Conservation (phyloP, 2,888 invertebrate species). For the Minunthozetes semirufus region DNA sequence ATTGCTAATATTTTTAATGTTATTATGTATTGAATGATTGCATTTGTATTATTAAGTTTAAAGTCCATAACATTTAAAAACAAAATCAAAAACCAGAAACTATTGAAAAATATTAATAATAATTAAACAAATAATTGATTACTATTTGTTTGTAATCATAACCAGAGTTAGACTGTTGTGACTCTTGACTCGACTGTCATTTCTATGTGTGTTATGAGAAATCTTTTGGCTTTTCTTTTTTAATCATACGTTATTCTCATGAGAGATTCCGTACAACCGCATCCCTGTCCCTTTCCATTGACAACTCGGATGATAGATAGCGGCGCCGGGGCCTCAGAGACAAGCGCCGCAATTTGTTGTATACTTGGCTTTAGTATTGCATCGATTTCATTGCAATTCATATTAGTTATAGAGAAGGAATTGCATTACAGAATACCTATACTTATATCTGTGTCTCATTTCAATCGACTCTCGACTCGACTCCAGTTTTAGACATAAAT, state of each 20-base stretch:
- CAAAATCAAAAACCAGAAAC: too few species aligned
- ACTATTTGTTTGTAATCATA: background rate
- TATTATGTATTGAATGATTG: too few species aligned
- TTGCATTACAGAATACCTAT: constrained; percentile 7
- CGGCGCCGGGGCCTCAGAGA: constrained; percentile 34
- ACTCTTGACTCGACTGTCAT: background rate
- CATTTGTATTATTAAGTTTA: too few species aligned
- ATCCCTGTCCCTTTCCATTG: constrained; percentile 29
- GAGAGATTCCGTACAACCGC: constrained; percentile 25
- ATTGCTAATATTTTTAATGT: too few species aligned
- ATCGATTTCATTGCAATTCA: constrained; percentile 32
- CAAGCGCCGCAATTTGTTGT: constrained; percentile 36
- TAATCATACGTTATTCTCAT: constrained; percentile 28
- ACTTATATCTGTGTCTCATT: background rate
- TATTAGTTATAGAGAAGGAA: constrained; percentile 15
- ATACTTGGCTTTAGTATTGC: constrained; percentile 25
- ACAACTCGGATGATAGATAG: constrained; percentile 30
- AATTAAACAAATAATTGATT: background rate
- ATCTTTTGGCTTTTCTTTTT: constrained; percentile 29
- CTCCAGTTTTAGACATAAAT: background rate
- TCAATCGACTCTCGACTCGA: background rate
- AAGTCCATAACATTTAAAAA: too few species aligned
- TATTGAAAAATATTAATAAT: too few species aligned
- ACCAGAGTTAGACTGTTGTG: background rate
- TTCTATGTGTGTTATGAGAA: constrained; percentile 17